These are phyloP conservation scores for Drosophila sproati DNA, from an alignment of 1,140 invertebrate species.

Conservation along the genomic window DNA sequence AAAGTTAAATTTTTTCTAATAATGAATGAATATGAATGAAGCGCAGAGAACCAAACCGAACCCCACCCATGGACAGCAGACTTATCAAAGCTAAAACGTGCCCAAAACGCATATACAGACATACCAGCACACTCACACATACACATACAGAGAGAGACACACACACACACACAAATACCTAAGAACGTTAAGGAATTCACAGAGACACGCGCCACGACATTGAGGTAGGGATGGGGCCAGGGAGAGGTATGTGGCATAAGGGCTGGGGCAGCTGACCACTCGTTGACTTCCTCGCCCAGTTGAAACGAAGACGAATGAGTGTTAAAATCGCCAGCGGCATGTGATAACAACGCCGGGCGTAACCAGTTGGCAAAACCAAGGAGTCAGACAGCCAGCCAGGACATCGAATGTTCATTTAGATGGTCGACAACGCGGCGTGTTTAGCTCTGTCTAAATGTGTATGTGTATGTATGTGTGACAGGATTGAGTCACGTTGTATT, in stretches of 20 bases:
- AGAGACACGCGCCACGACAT: constrained; percentile 51
- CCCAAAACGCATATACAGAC: constrained; percentile 70
- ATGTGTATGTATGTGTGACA: constrained; percentile 35
- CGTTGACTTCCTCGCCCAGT: constrained; percentile 73
- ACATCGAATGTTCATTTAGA: constrained; percentile 81
- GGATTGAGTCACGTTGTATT: constrained; percentile 81
- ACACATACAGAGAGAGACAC: constrained; percentile 29
- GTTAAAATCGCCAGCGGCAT: constrained; percentile 78
- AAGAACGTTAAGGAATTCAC: constrained; percentile 65
- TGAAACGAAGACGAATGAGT: constrained; percentile 83
- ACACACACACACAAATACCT: neutral
- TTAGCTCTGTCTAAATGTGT: constrained; percentile 16
- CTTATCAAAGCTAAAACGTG: constrained; percentile 82
- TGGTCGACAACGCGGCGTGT: constrained; percentile 21
- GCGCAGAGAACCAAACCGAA: constrained; percentile 42
- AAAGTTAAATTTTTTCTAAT: constrained; percentile 80
- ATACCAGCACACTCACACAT: constrained; percentile 25
- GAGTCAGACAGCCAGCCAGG: constrained; percentile 54
- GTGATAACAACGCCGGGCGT: constrained; percentile 71
- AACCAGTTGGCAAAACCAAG: constrained; percentile 31
- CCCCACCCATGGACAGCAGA: constrained; percentile 54
- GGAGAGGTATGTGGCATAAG: too few relatives aligned
- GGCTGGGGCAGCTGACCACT: constrained; percentile 27
- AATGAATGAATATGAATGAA: constrained; percentile 83
- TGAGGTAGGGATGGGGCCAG: constrained; percentile 41